phyloP scores from a whole-genome alignment of 2,888 invertebrate genomes.

The Atrina japonica region DNA sequence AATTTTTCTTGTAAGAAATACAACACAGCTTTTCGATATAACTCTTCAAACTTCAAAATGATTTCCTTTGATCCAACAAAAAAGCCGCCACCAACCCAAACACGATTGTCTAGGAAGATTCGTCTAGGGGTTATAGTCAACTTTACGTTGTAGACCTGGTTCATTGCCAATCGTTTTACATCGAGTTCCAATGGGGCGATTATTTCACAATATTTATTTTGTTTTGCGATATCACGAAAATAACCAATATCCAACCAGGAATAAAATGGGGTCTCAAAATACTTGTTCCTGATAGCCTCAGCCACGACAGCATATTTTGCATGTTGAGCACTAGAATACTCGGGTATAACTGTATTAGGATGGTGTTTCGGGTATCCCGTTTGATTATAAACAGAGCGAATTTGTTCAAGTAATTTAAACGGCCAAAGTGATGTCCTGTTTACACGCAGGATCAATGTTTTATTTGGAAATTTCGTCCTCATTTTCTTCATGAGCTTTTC shows the following conservation, averaged over 20 bases:
- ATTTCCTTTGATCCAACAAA: slow-evolving; percentile 34
- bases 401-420: slow-evolving; percentile 47
- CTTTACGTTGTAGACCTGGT: slow-evolving; percentile 1
- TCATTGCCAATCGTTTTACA: slow-evolving; percentile 35
- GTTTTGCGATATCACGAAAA: slow-evolving; percentile 48
- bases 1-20: slow-evolving; percentile 43
- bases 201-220: slow-evolving; percentile 45
- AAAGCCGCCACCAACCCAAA: slow-evolving; percentile 53
- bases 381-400: slow-evolving; percentile 45
- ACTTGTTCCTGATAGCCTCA: slow-evolving; percentile 43
- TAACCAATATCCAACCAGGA: slow-evolving; percentile 67
- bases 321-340: slow-evolving; percentile 61
- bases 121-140: slow-evolving; percentile 11
- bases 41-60: slow-evolving; percentile 32
- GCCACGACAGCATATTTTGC: slow-evolving; percentile 60
- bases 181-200: slow-evolving; percentile 36
- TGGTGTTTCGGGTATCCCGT: slow-evolving; percentile 58
- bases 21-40: slow-evolving; percentile 40
- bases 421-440: slow-evolving; percentile 53
- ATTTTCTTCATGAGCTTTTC: slow-evolving; percentile 33
- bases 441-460: slow-evolving; percentile 47
- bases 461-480: slow-evolving; percentile 29
- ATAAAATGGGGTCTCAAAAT: slow-evolving; percentile 53
- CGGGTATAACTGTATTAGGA: slow-evolving; percentile 65
- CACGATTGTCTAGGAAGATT: slow-evolving; percentile 8